phyloP scores from a whole-genome alignment of 2,797 vertebrate species.

The Uromys caudimaculatus region DNA sequence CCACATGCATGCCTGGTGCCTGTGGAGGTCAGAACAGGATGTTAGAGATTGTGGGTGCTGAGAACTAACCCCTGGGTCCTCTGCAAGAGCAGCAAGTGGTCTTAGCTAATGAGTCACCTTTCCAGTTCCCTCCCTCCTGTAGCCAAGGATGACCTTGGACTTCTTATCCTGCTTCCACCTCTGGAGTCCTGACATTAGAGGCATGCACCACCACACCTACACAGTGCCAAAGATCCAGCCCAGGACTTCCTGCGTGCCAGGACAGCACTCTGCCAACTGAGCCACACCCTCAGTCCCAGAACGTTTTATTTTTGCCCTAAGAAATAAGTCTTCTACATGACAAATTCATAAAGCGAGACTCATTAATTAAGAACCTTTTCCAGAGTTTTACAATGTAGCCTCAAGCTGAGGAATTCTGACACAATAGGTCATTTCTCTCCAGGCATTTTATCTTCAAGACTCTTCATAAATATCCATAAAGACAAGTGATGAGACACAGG shows the following conservation, averaged over 20 bases:
- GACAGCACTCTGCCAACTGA: neutral
- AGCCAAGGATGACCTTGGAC: neutral
- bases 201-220: neutral
- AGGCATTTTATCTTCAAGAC: conserved; percentile 8
- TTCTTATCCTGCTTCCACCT: neutral
- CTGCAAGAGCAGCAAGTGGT: neutral
- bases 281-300: neutral
- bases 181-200: neutral
- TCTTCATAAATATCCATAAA: neutral
- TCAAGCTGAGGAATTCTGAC: neutral
- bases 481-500: neutral
- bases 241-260: neutral
- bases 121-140: neutral
- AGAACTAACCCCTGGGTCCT: neutral
- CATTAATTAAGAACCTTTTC: neutral
- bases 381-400: neutral
- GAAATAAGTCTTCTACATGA: conserved; percentile 3
- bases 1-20: neutral
- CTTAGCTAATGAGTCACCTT: too few species aligned
- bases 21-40: neutral
- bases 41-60: neutral
- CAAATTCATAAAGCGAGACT: conserved; percentile 13
- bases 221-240: neutral
- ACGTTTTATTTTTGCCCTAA: conserved; percentile 12
- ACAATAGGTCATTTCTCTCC: neutral